Conservation (phyloP, 64 coral and sea anemone genomes). For the Exaiptasia diaphana region DNA sequence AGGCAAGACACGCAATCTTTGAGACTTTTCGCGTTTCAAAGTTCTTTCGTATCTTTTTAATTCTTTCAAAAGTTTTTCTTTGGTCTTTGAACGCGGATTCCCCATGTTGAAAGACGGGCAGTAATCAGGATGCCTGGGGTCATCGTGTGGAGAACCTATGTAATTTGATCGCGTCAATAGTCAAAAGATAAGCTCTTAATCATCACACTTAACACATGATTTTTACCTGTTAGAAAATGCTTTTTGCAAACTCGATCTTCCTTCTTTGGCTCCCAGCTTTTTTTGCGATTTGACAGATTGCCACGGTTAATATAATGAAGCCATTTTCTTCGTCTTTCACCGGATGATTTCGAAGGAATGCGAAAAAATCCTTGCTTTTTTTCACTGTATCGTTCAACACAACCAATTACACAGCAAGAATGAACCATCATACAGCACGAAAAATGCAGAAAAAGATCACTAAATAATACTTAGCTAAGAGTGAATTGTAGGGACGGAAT, state of each 20-base stretch:
- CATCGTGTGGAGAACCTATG: not conserved
- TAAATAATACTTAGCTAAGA: not conserved
- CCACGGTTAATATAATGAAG: not conserved
- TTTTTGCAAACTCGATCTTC: slow-evolving; percentile 15
- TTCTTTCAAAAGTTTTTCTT: not conserved
- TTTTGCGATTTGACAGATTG: slow-evolving; percentile 1
- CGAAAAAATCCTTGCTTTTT: slow-evolving; percentile 17
- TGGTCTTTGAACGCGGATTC: not conserved
- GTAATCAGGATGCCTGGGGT: not conserved
- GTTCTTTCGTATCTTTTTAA: slow-evolving; percentile 24
- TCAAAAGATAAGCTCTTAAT: not conserved
- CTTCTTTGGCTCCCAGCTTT: not conserved
- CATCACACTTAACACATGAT: not conserved
- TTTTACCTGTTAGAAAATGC: slow-evolving; percentile 28
- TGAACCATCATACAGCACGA: slow-evolving; percentile 1
- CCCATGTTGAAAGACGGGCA: slow-evolving; percentile 14
- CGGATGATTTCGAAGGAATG: not conserved
- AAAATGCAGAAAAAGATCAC: not conserved
- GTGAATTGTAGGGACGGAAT: not conserved
- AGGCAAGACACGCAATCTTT: not conserved
- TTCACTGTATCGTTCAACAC: not conserved
- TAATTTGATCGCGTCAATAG: not conserved
- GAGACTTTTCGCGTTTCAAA: not conserved
- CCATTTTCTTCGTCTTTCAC: slow-evolving; percentile 12
- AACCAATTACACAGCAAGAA: slow-evolving; percentile 24